Evolutionary conservation across 2,888 invertebrate genomes (phyloP).

Genomic region (Drosophila testacea): DNA sequence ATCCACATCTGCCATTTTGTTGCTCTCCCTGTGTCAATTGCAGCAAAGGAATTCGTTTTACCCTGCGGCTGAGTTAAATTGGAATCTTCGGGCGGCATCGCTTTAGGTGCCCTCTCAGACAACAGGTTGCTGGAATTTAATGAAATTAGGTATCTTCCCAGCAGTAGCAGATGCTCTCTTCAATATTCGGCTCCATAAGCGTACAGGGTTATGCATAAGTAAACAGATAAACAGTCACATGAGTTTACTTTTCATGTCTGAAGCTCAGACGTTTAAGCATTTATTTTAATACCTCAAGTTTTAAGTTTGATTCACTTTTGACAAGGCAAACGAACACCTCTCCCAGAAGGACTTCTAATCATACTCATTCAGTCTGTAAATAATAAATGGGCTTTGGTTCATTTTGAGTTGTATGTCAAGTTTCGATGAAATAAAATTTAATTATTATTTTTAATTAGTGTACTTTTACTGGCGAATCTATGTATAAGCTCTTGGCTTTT

Average conservation of each 20-base stretch:
- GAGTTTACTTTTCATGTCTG: slow-evolving; percentile 13
- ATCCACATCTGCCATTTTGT: slow-evolving; percentile 2
- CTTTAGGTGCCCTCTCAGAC: slow-evolving; percentile 41
- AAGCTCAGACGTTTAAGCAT: slow-evolving; percentile 8
- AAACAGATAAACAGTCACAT: slow-evolving; percentile 15
- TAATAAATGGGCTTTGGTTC: not conserved
- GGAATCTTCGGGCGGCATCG: slow-evolving; percentile 59
- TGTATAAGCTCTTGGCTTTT: too few relatives aligned
- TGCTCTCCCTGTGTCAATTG: slow-evolving; percentile 52
- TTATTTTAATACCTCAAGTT: slow-evolving; percentile 6
- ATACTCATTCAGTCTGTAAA: not conserved
- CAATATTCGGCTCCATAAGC: slow-evolving; percentile 2
- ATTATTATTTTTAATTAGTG: too few relatives aligned
- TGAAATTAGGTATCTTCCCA: slow-evolving; percentile 61
- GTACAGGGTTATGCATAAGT: slow-evolving; percentile 52
- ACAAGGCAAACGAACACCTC: slow-evolving; percentile 9
- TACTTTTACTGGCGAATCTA: too few relatives aligned
- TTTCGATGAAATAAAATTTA: too few relatives aligned
- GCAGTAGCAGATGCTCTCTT: slow-evolving; percentile 27
- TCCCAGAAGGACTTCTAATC: not conserved
- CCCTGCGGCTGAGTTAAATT: slow-evolving; percentile 67
- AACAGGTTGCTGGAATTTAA: slow-evolving; percentile 75
- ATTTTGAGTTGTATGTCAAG: too few relatives aligned
- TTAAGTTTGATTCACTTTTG: slow-evolving; percentile 1
- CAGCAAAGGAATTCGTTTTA: slow-evolving; percentile 56